Evolutionary conservation across 2,113 vertebrate genomes (phyloP), one percentile per base, ranked within the genome.

Genomic region (Mesitornis unicolor): DNA sequence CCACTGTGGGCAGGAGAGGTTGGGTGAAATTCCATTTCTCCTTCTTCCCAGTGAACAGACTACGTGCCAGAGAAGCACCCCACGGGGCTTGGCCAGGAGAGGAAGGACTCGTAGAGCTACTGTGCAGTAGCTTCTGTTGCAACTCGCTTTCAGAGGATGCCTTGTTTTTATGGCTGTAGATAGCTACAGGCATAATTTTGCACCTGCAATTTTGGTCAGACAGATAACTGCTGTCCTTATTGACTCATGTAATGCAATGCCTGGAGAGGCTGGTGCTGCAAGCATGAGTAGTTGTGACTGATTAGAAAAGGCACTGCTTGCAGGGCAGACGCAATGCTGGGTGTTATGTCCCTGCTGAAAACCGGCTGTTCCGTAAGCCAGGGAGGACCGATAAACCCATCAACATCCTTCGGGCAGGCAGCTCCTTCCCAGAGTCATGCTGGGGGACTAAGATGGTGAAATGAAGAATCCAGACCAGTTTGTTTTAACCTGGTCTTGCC

Each of bases 151-250:
- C 1, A 2, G 67, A 91, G 38, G 13, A 87, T 59, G 67, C 59
- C 78, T 85, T 93, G 63, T 20, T 90, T 96, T 94, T 95, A 93
- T 36, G 89, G 78, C 67, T 82, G 13, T 47, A 40, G 75, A 65
- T 57, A 79, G 84, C 89, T 47, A 40, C 61, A 91, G 78, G 89
- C 81, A 28, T 47, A 24, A 61, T 70, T 95, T 91, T 70, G 89
- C 82, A 95, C 71, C 75, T 83, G 93, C 50, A 50, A 1, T 74
- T 96, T 85, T 83, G 61, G 33, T 63, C 38, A 80, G 81, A 40
- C 0, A 9, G 67, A n/a, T 83, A 89, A 76, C 87, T 50, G 12
- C 2, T 0, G 4, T 70, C 57, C 67, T 80, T 57, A 83, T 2
- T 85, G 78, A 85, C 78, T 22, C 29, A 11, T 0, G 9, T 45